Conservation (phyloP, 2,113 vertebrate species). For the Epinephelus cyanopodus region DNA sequence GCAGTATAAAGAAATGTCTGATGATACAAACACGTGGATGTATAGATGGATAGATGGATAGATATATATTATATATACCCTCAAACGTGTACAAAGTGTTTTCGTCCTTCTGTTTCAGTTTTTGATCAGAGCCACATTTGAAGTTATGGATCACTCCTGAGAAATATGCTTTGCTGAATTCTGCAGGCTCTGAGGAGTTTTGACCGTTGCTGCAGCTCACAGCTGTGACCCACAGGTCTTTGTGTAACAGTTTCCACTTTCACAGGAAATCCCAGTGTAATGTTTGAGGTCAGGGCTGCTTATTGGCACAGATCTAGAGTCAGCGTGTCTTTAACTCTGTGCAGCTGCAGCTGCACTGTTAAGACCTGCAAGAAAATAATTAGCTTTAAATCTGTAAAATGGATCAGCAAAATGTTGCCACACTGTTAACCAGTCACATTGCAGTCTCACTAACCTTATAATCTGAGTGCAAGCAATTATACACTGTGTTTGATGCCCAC, state of each 20-base stretch:
- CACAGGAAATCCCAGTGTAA: slow-evolving; percentile 24
- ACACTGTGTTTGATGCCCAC: not conserved
- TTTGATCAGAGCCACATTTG: slow-evolving; percentile 1
- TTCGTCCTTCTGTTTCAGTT: too few species aligned
- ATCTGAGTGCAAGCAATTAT: not conserved
- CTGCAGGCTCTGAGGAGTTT: not conserved
- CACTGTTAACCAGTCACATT: not conserved
- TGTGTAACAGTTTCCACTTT: slow-evolving; percentile 35
- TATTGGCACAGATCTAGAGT: slow-evolving; percentile 34
- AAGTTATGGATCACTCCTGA: slow-evolving; percentile 1
- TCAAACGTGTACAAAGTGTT: too few species aligned
- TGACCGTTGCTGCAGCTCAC: slow-evolving; percentile 28
- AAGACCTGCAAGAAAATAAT: not conserved
- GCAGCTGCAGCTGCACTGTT: not conserved
- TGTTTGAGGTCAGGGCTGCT: slow-evolving; percentile 36
- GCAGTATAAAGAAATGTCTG: too few species aligned
- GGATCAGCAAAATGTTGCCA: not conserved
- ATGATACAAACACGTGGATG: too few species aligned
- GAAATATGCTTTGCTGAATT: slow-evolving; percentile 18
- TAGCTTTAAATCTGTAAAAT: not conserved
- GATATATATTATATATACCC: too few species aligned
- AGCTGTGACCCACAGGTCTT: slow-evolving; percentile 44
- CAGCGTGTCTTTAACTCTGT: not conserved
- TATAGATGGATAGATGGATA: too few species aligned
- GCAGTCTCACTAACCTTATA: not conserved